These are phyloP conservation scores for Antrozous pallidus DNA, from an alignment of 2,797 vertebrate genomes.

Conservation along the genomic window DNA sequence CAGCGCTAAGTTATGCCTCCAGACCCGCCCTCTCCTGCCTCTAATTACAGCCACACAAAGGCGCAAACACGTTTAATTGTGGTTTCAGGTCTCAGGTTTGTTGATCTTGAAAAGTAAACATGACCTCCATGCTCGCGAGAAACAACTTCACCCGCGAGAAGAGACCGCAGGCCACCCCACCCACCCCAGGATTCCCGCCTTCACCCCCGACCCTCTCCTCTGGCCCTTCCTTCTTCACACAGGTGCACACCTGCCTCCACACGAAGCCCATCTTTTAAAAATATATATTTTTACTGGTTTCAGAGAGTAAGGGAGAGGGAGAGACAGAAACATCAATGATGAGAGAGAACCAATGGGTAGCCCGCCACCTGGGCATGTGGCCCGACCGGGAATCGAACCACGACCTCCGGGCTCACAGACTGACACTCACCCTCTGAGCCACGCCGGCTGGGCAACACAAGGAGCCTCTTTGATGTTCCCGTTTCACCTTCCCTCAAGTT, in stretches of 20 bases:
- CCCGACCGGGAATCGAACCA: too few species aligned
- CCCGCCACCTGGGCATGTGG: too few species aligned
- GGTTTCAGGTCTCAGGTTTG: conserved; percentile 23
- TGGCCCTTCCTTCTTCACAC: not conserved
- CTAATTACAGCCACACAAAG: not conserved
- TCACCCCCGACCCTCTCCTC: not conserved
- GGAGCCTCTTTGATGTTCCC: not conserved
- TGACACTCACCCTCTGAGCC: too few species aligned
- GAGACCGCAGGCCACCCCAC: not conserved
- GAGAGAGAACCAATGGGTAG: too few species aligned
- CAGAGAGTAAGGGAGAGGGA: too few species aligned
- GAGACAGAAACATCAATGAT: too few species aligned
- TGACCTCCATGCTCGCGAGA: not conserved
- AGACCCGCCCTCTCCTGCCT: not conserved
- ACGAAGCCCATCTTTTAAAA: not conserved
- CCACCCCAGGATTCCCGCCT: not conserved
- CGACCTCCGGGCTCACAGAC: too few species aligned
- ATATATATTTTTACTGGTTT: too few species aligned
- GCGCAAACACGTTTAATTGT: not conserved
- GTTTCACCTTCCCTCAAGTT: not conserved
- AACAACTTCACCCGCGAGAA: not conserved
- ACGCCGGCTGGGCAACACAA: not conserved
- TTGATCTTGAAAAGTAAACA: not conserved
- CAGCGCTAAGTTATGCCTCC: not conserved
- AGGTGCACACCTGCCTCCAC: not conserved